A percentile compares a stretch with the other conserved stretches of the same genome.
These are phyloP conservation scores for Lepidothrix coronata DNA, from an alignment of 2,113 vertebrate genomes.

Conservation along the genomic window DNA sequence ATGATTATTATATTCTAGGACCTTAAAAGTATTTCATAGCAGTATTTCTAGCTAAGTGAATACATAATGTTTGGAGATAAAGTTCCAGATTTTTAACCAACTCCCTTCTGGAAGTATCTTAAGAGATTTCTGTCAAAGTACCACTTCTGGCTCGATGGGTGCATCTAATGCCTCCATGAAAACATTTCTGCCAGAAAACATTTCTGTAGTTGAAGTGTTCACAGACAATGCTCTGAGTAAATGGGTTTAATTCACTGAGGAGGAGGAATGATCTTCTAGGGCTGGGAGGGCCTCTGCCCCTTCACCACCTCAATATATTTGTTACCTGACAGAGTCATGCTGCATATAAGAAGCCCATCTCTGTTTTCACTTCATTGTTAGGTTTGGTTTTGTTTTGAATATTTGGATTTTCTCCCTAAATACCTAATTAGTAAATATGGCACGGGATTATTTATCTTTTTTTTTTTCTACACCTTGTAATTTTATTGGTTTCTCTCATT, in stretches of 20 bases:
- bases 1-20: background rate
- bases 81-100: background rate
- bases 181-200: background rate
- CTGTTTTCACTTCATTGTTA: background rate
- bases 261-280: background rate
- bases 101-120: background rate
- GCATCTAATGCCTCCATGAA: background rate
- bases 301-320: background rate
- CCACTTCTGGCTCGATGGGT: background rate
- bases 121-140: background rate
- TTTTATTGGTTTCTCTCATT: background rate
- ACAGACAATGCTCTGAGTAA: background rate
- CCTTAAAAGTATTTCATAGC: background rate
- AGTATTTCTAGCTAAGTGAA: background rate
- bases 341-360: background rate
- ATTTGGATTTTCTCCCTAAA: background rate
- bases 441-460: background rate
- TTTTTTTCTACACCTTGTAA: background rate
- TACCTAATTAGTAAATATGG: background rate
- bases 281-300: background rate
- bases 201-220: background rate
- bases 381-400: background rate
- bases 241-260: background rate
- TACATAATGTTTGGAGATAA: background rate
- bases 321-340: background rate